Evolutionary conservation across 2,888 invertebrate genomes (phyloP), one percentile per base, ranked within the genome.

Genomic region (Macaria liturata): DNA sequence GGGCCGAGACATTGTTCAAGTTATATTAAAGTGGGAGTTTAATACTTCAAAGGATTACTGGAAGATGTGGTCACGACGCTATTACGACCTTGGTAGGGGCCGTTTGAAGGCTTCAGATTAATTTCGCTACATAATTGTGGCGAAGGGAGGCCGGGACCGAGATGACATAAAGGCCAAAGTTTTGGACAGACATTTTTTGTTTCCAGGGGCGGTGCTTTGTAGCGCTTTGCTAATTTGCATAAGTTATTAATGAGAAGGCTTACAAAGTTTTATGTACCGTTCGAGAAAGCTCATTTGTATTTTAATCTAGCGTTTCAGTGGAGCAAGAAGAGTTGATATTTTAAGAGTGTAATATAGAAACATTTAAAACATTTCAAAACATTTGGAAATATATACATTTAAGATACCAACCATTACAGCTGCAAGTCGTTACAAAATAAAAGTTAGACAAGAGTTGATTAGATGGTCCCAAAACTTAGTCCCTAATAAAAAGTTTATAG

Each of bases 11-110:
- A 86, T 88, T 88, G 88, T 88, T 88, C 85, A 82, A 84, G 75
- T 88, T 88, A 84, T 86, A 88, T 88, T 88, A 86, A 84, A 87
- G 80, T 83, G 79, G 75, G 80, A 84, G 78, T 86, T 87, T 84
- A 84, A 84, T 86, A 85, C 83, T 86, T 86, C 80, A 84, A 84
- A 86, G 86, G 86, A 83, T 88, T 86, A 84, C 81, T 80, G 78
- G 77, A 75, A 76, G 76, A 81, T 83, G 83, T 80, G 83, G 83
- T 80, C 83, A 78, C 74, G 73, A 73, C 72, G 78, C 78, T 76
- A 76, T 82, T 76, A 77, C 71, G 70, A 68, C 73, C 69, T 66
- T 62, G 64, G 65, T 71, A 61, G 67, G 61, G 69, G 69, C 65
- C 72, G 72, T 72, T 79, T 70, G 65, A 66, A 72, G 72, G 72